phyloP scores from a whole-genome alignment of 2,113 vertebrate genomes.

The Alexandromys fortis region DNA sequence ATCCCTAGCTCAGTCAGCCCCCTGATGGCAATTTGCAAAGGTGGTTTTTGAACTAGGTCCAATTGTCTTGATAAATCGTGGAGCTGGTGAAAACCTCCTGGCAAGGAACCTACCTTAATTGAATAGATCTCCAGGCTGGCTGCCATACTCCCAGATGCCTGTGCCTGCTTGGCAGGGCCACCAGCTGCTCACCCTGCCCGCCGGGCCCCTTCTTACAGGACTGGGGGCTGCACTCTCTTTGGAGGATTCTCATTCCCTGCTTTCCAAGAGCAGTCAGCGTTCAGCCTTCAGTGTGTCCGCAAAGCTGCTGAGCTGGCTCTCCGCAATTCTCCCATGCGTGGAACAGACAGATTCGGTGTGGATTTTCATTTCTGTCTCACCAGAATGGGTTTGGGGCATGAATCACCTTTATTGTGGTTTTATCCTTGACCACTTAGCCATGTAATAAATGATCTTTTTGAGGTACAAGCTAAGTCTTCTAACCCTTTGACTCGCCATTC shows the following conservation, averaged over 20 bases:
- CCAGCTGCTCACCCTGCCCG: background rate
- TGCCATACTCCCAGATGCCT: background rate
- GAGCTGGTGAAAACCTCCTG: constrained; percentile 59
- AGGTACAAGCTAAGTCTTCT: background rate
- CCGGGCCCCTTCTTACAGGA: background rate
- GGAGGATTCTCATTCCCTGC: background rate
- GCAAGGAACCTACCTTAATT: constrained; percentile 41
- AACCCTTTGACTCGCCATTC: constrained; percentile 50
- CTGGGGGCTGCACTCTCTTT: background rate
- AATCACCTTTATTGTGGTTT: constrained; percentile 61
- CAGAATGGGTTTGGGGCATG: constrained; percentile 50
- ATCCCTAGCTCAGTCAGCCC: background rate
- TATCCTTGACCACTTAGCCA: constrained; percentile 57
- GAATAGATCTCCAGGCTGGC: constrained; percentile 53
- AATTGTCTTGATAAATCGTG: constrained; percentile 50
- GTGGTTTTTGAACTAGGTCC: constrained; percentile 39
- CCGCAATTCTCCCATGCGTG: background rate
- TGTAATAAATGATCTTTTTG: constrained; percentile 39
- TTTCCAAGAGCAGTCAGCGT: background rate
- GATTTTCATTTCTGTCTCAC: constrained; percentile 55
- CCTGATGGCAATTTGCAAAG: constrained; percentile 42
- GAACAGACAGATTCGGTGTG: constrained; percentile 30
- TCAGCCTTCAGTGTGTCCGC: background rate
- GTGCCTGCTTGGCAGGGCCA: background rate
- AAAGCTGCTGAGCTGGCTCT: constrained; percentile 15